These are phyloP conservation scores for Chelonia mydas DNA, from an alignment of 2,797 vertebrate species.

Conservation along the genomic window DNA sequence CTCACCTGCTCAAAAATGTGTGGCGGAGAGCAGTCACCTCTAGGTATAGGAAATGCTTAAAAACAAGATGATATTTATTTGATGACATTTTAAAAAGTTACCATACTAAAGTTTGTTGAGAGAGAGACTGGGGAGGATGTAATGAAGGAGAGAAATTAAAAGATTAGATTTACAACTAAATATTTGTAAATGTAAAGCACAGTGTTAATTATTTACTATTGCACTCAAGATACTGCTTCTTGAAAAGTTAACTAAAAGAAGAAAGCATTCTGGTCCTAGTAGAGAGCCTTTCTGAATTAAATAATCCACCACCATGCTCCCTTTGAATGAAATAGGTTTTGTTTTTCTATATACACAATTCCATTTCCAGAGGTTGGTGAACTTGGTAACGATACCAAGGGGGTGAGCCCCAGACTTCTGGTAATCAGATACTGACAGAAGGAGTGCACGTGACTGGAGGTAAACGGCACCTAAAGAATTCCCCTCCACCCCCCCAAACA, in stretches of 20 bases:
- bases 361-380: background rate
- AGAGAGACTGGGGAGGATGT: background rate
- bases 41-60: background rate
- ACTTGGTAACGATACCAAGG: background rate
- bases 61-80: background rate
- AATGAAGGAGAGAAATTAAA: background rate
- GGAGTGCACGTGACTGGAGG: slow-evolving; percentile 23
- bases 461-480: background rate
- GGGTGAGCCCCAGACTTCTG: background rate
- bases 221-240: background rate
- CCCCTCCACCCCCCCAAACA: background rate
- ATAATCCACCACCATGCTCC: background rate
- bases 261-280: accelerated
- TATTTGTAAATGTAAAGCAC: background rate
- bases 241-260: background rate
- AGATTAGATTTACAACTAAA: background rate
- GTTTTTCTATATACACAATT: background rate
- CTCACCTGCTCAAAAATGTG: accelerated
- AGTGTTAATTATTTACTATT: background rate
- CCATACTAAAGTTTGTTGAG: background rate
- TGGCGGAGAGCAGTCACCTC: background rate
- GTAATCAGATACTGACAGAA: background rate
- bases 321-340: background rate
- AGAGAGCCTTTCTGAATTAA: accelerated
- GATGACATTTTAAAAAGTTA: accelerated